phyloP scores from a whole-genome alignment of 2,113 vertebrate species.

The Colossoma macropomum region DNA sequence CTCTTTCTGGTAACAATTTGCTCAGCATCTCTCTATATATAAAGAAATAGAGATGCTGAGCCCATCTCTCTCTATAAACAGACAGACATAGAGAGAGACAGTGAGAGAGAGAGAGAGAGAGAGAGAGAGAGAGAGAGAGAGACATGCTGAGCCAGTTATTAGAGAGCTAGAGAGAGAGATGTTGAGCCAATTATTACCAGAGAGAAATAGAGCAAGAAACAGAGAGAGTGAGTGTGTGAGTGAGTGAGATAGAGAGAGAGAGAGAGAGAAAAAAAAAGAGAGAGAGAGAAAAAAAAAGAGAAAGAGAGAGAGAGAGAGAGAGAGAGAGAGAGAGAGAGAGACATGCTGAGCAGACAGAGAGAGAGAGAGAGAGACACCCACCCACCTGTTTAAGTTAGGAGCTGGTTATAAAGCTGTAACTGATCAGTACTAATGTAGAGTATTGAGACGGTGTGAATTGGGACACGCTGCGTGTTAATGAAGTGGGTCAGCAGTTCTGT shows the following conservation, averaged over 20 bases:
- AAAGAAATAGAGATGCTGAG: no score
- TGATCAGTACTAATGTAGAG: neutral
- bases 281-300: neutral
- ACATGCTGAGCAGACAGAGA: slow-evolving; percentile 15
- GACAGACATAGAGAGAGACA: no score
- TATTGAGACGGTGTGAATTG: neutral
- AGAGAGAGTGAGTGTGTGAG: neutral
- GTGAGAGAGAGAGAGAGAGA: no score
- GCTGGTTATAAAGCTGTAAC: neutral
- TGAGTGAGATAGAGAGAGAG: slow-evolving; percentile 10
- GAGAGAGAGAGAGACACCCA: neutral
- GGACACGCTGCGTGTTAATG: neutral
- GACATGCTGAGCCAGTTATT: neutral
- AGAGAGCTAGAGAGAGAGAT: neutral
- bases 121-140: no score
- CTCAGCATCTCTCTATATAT: no score
- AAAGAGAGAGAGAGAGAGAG: slow-evolving; percentile 9
- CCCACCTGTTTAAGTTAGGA: neutral
- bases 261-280: slow-evolving; percentile 27
- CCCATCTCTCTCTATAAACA: no score
- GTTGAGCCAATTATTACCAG: no score
- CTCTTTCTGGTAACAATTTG: no score
- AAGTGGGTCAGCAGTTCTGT: slow-evolving; percentile 1
- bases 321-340: neutral
- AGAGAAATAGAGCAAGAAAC: slow-evolving; percentile 25